These are phyloP conservation scores for human DNA, from an alignment of 2,113 vertebrate species.

Conservation along the genomic window GRCh38 chr14:63721501-63722000, in stretches of 20 bases:
- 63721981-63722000: conserved; percentile 21
- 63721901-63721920: not conserved
- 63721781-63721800: not conserved
- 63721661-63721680: not conserved
- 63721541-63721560: conserved; percentile 13
- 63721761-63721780: not conserved
- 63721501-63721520: not conserved
- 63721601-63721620: not conserved
- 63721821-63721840: not conserved
- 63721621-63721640: not conserved
- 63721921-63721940: conserved; percentile 2
- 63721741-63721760: not conserved
- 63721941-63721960: conserved; percentile 3
- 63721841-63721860: not conserved
- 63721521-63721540: not conserved
- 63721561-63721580: conserved; percentile 32
- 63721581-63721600: not conserved
- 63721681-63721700: not conserved
- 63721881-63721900: not conserved
- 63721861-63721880: not conserved
- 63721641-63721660: not conserved
- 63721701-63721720: conserved; percentile 3
- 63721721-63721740: conserved; percentile 25
- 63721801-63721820: not conserved
- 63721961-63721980: not conserved